Conservation (phyloP, 1,140 invertebrate species). For the Camponotus vicinus region DNA sequence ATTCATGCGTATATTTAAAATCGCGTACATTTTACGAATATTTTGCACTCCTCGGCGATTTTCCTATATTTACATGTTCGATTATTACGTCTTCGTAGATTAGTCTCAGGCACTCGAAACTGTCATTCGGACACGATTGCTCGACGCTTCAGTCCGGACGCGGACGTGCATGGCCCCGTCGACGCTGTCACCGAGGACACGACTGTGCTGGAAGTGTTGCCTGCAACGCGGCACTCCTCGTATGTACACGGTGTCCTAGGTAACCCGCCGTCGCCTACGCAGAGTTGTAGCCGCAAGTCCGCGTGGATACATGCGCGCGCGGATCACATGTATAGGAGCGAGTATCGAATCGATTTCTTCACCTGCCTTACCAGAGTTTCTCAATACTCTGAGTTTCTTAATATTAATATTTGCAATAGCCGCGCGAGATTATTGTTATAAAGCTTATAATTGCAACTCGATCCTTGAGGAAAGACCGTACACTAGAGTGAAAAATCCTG, state of each 20-base stretch:
- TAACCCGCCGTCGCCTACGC: conserved; percentile 52
- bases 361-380: conserved; percentile 67
- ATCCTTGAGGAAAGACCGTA: background rate
- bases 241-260: conserved; percentile 73
- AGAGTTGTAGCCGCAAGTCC: background rate
- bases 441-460: background rate
- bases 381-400: conserved; percentile 50
- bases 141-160: conserved; percentile 35
- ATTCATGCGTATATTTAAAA: background rate
- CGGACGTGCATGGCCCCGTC: conserved; percentile 67
- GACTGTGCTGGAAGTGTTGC: conserved; percentile 57
- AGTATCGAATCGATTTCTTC: conserved; percentile 72
- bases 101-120: background rate
- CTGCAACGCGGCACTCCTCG: conserved; percentile 57
- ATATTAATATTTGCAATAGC: conserved; percentile 30
- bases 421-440: too few relatives aligned
- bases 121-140: background rate
- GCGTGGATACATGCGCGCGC: background rate
- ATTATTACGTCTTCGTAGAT: background rate
- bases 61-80: conserved; percentile 18
- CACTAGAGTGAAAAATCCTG: background rate
- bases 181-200: conserved; percentile 62
- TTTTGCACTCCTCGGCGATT: conserved; percentile 13
- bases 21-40: conserved; percentile 31
- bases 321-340: conserved; percentile 40